These are phyloP conservation scores for Hiodon alosoides DNA, from an alignment of 2,113 vertebrate species.

Conservation along the genomic window DNA sequence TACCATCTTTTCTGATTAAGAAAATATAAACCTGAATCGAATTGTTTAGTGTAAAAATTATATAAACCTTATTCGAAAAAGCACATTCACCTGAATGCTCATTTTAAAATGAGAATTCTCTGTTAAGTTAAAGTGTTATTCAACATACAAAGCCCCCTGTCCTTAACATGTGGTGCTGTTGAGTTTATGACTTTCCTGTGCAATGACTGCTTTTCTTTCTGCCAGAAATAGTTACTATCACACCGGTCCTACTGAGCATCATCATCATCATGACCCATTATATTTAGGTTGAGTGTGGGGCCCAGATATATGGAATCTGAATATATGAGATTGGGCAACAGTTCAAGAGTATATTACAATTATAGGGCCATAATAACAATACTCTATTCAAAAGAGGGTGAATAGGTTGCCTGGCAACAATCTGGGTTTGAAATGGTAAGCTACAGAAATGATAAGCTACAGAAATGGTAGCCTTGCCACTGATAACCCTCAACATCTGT, in stretches of 20 bases:
- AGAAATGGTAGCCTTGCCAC: background rate
- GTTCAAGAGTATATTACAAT: background rate
- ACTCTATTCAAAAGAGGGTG: constrained; percentile 4
- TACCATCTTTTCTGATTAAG: too few relatives aligned
- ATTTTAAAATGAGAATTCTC: too few relatives aligned
- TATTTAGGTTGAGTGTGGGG: constrained; percentile 3
- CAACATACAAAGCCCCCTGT: too few relatives aligned
- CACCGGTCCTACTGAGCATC: background rate
- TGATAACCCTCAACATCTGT: background rate
- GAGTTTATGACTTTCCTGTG: too few relatives aligned
- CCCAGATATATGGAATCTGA: background rate
- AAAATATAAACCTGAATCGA: too few relatives aligned
- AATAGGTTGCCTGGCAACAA: constrained; percentile 24
- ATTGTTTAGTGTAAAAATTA: too few relatives aligned
- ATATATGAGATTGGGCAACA: background rate
- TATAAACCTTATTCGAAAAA: too few relatives aligned
- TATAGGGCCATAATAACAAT: constrained; percentile 9
- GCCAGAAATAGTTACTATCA: too few relatives aligned
- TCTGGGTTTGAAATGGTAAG: constrained; percentile 9
- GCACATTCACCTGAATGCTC: too few relatives aligned
- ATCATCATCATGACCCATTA: background rate
- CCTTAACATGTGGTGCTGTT: too few relatives aligned
- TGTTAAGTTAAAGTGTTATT: too few relatives aligned
- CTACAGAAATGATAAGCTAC: background rate
- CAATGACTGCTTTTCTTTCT: too few relatives aligned